Conservation (phyloP, 2,888 invertebrate species). For the Julus scanicus region DNA sequence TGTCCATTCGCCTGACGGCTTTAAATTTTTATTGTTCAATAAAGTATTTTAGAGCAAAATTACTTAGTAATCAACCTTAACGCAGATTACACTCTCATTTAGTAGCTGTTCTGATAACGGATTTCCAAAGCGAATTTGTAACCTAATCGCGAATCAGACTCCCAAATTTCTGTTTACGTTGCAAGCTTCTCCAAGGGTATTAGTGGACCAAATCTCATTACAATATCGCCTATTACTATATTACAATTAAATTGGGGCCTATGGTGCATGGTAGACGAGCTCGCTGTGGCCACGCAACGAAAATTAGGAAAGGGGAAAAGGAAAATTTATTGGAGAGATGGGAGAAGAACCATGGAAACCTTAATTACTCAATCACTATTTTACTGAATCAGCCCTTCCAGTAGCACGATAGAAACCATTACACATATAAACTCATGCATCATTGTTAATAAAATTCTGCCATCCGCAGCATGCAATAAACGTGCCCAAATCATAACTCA, state of each 20-base stretch:
- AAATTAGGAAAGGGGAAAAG: conserved; percentile 20
- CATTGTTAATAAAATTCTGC: conserved; percentile 33
- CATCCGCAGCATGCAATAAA: conserved; percentile 33
- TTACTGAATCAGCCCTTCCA: conserved; percentile 30
- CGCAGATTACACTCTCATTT: neutral
- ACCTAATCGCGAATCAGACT: conserved; percentile 15
- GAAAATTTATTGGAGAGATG: conserved; percentile 31
- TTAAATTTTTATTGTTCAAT: neutral
- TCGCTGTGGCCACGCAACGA: neutral
- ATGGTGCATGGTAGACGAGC: neutral
- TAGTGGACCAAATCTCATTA: conserved; percentile 37
- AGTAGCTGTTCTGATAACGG: neutral
- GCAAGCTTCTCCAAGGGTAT: neutral
- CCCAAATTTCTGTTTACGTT: conserved; percentile 11
- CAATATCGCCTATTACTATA: conserved; percentile 12
- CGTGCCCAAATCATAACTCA: conserved; percentile 33
- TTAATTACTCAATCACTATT: conserved; percentile 33
- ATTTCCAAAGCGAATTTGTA: conserved; percentile 7
- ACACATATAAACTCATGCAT: conserved; percentile 26
- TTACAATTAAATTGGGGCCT: conserved; percentile 19
- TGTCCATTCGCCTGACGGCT: neutral
- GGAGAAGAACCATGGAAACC: conserved; percentile 33
- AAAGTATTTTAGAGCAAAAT: neutral
- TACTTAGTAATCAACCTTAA: neutral
- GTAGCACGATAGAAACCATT: conserved; percentile 22